Percentiles rank a stretch among this genome's conserved stretches.
These are phyloP conservation scores for Drosophila ohnishii DNA, from an alignment of 1,140 invertebrate genomes.

Conservation along the genomic window DNA sequence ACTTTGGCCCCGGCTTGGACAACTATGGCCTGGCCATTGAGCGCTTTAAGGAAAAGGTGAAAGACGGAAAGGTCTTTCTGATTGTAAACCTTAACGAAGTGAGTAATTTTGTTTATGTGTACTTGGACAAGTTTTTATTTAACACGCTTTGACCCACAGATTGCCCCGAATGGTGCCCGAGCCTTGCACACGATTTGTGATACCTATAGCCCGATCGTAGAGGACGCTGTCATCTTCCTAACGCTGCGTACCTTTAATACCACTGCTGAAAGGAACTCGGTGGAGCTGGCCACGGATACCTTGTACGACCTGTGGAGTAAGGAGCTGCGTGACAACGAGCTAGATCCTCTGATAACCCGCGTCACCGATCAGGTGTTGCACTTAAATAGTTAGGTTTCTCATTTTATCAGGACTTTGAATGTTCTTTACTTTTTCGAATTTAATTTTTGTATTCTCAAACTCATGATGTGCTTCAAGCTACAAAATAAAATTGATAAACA, in stretches of 20 bases:
- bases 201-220: conserved; percentile 57
- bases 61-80: conserved; percentile 70
- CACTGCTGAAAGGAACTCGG: conserved; percentile 1
- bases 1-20: conserved; percentile 51
- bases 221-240: conserved; percentile 71
- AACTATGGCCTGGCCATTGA: conserved; percentile 69
- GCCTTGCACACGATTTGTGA: conserved; percentile 78
- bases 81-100: conserved; percentile 74
- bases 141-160: conserved; percentile 29
- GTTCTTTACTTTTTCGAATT: background rate
- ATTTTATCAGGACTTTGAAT: background rate
- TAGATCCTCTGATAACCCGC: conserved; percentile 70
- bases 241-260: conserved; percentile 44
- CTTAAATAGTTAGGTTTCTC: conserved; percentile 8
- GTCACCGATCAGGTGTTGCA: conserved; percentile 68
- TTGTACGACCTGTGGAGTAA: conserved; percentile 58
- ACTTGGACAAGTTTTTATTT: background rate
- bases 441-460: background rate
- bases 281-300: conserved; percentile 46
- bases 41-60: conserved; percentile 62
- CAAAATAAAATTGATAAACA: background rate
- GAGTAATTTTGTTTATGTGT: conserved; percentile 30
- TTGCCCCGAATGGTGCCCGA: conserved; percentile 59
- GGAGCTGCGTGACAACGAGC: conserved; percentile 49
- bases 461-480: background rate